A percentile compares a stretch with the other conserved stretches of the same genome.
These are phyloP conservation scores for Syrphus vitripennis DNA, from an alignment of 2,888 invertebrate species.

Conservation along the genomic window DNA sequence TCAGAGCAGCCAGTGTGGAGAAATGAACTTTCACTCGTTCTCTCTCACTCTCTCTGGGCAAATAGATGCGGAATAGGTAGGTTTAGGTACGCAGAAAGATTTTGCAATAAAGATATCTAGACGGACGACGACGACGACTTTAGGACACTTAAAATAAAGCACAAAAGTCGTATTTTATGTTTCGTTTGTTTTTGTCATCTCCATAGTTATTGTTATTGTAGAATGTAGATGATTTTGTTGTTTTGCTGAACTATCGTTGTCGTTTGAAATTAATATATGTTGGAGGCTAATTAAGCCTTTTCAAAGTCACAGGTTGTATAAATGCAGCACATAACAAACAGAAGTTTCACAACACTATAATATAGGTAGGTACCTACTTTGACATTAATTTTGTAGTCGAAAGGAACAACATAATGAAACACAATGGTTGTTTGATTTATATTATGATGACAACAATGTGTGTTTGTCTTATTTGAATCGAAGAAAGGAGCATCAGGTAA, in stretches of 20 bases:
- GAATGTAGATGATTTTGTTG: neutral
- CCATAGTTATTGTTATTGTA: neutral
- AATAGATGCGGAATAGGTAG: neutral
- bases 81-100: conserved; percentile 22
- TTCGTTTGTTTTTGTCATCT: conserved; percentile 6
- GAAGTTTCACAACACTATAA: conserved; percentile 3
- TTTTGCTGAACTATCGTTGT: conserved; percentile 37
- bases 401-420: neutral
- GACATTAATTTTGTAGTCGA: conserved; percentile 34
- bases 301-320: conserved; percentile 21
- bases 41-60: too few relatives aligned
- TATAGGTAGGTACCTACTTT: too few relatives aligned
- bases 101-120: conserved; percentile 50
- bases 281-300: conserved; percentile 41
- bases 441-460: neutral
- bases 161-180: conserved; percentile 28
- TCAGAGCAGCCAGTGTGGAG: conserved; percentile 31
- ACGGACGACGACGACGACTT: conserved; percentile 33
- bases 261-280: conserved; percentile 48
- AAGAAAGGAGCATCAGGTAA: conserved; percentile 10
- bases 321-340: neutral
- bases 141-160: conserved; percentile 39
- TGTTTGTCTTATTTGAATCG: conserved; percentile 15
- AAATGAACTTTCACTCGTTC: too few relatives aligned
- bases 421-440: conserved; percentile 34